A percentile compares a stretch with the other conserved stretches of the same genome.
phyloP scores from a whole-genome alignment of 2,797 vertebrate species.

The Melopsittacus undulatus region DNA sequence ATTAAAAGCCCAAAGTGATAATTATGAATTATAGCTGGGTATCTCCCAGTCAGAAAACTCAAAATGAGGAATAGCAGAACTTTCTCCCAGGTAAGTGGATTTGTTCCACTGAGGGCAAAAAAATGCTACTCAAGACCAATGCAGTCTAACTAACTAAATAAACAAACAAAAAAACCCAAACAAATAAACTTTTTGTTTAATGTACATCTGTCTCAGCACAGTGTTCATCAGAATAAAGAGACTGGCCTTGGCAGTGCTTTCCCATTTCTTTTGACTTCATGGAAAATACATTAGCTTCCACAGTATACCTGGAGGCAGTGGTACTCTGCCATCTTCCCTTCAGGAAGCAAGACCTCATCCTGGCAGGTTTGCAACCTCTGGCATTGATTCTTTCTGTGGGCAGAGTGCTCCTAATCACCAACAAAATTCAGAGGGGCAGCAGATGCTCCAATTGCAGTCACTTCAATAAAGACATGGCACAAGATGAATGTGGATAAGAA shows the following conservation, averaged over 20 bases:
- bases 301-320: neutral
- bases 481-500: neutral
- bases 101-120: neutral
- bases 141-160: neutral
- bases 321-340: neutral
- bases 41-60: neutral
- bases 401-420: neutral
- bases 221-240: neutral
- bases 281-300: neutral
- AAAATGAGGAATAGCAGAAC: neutral
- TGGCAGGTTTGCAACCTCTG: neutral
- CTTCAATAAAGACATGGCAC: neutral
- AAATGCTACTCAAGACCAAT: neutral
- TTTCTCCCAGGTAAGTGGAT: neutral
- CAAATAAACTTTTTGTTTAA: neutral
- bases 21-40: neutral
- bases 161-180: neutral
- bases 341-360: neutral
- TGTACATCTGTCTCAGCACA: constrained; percentile 6
- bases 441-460: neutral
- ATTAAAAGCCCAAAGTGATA: neutral
- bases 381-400: rapidly evolving
- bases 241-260: neutral
- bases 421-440: neutral
- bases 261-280: neutral